Conservation (phyloP, 2,888 invertebrate species). For the Globia sparganii region DNA sequence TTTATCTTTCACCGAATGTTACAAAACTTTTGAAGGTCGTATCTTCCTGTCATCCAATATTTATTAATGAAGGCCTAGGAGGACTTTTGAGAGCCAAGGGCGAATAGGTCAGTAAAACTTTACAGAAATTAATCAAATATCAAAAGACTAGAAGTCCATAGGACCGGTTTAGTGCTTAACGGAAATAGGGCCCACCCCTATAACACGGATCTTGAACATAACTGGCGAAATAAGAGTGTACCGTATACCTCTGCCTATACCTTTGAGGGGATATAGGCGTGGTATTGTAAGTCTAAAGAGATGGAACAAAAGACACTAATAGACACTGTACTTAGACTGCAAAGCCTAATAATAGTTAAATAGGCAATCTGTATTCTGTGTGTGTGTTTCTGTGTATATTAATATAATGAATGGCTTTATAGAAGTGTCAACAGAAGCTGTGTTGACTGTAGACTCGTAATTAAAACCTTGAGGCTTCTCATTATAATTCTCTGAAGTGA, state of each 20-base stretch:
- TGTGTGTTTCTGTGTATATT: conserved; percentile 15
- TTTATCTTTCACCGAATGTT: not conserved
- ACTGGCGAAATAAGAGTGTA: too few relatives aligned
- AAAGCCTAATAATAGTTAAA: conserved; percentile 32
- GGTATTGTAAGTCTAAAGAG: not conserved
- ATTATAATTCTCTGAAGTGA: conserved; percentile 30
- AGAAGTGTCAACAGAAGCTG: conserved; percentile 32
- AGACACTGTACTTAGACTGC: not conserved
- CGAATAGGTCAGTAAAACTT: too few relatives aligned
- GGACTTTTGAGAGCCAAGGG: too few relatives aligned
- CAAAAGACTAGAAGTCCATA: too few relatives aligned
- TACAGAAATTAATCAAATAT: too few relatives aligned
- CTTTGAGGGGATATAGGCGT: not conserved
- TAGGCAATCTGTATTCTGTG: conserved; percentile 44
- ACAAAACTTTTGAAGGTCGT: not conserved
- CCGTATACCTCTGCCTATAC: too few relatives aligned
- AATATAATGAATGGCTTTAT: conserved; percentile 36
- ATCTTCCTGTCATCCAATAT: too few relatives aligned
- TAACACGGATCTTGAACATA: too few relatives aligned
- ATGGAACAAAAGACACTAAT: not conserved
- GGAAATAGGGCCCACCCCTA: too few relatives aligned
- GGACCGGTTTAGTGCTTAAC: too few relatives aligned
- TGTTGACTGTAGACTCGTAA: conserved; percentile 20
- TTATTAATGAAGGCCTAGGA: too few relatives aligned
- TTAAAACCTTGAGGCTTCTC: conserved; percentile 29